Evolutionary conservation across 92 coral and sea anemone species (phyloP).

Genomic region (Palythoa grandis): DNA sequence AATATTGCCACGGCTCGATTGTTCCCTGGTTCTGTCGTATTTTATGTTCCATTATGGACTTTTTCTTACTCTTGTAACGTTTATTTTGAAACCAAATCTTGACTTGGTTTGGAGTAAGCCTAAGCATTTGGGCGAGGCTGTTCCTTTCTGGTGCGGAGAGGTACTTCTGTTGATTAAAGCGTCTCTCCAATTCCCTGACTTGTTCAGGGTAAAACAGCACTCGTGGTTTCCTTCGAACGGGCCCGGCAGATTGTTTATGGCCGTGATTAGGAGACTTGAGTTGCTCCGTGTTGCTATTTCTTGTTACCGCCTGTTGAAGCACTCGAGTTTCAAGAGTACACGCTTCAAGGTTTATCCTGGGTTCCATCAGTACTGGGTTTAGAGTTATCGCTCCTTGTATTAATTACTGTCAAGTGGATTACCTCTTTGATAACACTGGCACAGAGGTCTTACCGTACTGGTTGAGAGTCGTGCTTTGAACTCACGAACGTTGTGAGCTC

Average conservation of each 20-base stretch:
- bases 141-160: slow-evolving; percentile 99
- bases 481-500: slow-evolving; percentile 60
- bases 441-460: slow-evolving; percentile 55
- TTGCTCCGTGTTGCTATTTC: slow-evolving; percentile 61
- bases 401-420: slow-evolving; percentile 56
- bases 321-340: slow-evolving; percentile 74
- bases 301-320: slow-evolving; percentile 75
- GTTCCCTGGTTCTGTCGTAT: slow-evolving; percentile 71
- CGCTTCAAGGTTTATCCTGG: slow-evolving; percentile 18
- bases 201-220: slow-evolving; percentile 97
- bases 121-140: slow-evolving; percentile 91
- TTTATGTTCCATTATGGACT: slow-evolving; percentile 88
- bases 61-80: slow-evolving; percentile 98
- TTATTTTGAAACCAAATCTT: slow-evolving; percentile 99
- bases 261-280: slow-evolving; percentile 65
- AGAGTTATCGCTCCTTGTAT: background rate
- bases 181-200: slow-evolving; percentile 95
- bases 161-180: slow-evolving; percentile 96
- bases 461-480: slow-evolving; percentile 75
- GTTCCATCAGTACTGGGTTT: background rate
- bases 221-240: slow-evolving; percentile 92
- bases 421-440: slow-evolving; percentile 41
- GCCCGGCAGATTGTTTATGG: slow-evolving; percentile 78
- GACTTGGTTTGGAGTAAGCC: slow-evolving; percentile 97
- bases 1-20: slow-evolving; percentile 88